phyloP scores from a whole-genome alignment of 2,888 invertebrate species.

The Pandemis corylana region DNA sequence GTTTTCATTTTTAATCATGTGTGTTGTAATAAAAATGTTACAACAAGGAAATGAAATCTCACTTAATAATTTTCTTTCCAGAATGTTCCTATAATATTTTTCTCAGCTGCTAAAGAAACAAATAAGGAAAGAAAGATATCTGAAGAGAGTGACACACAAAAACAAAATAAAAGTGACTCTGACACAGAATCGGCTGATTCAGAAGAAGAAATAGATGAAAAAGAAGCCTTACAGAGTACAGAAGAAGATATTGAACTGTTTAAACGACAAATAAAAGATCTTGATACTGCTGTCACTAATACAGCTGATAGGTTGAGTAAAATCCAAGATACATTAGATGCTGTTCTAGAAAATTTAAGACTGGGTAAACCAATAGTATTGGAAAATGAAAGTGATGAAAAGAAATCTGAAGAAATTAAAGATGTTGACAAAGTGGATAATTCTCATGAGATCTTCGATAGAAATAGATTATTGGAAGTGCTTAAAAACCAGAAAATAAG shows the following conservation, averaged over 20 bases:
- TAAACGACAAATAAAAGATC: conserved; percentile 78
- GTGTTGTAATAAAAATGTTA: too few relatives aligned
- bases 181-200: conserved; percentile 68
- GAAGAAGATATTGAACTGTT: conserved; percentile 78
- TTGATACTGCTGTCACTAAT: conserved; percentile 82
- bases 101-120: conserved; percentile 91
- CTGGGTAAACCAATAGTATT: conserved; percentile 68
- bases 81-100: conserved; percentile 93
- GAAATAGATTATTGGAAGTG: conserved; percentile 89
- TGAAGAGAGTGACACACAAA: conserved; percentile 60
- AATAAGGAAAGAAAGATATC: conserved; percentile 74
- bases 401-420: conserved; percentile 42
- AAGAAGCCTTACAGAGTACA: conserved; percentile 60
- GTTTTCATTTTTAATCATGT: too few relatives aligned
- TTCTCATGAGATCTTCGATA: conserved; percentile 86
- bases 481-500: conserved; percentile 85
- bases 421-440: conserved; percentile 65
- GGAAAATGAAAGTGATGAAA: conserved; percentile 44
- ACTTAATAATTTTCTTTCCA: conserved; percentile 53
- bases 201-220: conserved; percentile 55
- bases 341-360: conserved; percentile 70
- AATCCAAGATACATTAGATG: conserved; percentile 81
- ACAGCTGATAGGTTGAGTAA: conserved; percentile 83
- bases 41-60: background rate
- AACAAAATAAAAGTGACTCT: conserved; percentile 53